A percentile compares a stretch with the other conserved stretches of the same genome.
Conservation (phyloP, 2,888 invertebrate species). For the Saturnia pavonia region DNA sequence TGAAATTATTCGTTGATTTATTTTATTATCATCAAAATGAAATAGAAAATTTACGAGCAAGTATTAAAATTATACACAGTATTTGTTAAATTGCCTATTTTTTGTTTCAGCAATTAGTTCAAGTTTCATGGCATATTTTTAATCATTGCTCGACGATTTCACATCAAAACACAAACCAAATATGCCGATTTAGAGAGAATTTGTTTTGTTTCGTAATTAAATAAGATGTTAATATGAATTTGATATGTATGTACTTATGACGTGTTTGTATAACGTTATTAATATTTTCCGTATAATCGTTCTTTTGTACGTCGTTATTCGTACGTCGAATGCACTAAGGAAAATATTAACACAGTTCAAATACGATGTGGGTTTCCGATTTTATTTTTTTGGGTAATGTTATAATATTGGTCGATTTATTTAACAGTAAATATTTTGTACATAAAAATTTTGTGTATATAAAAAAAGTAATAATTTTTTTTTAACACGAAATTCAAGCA, state of each 20-base stretch:
- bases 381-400: not conserved
- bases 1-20: slow-evolving; percentile 24
- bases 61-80: slow-evolving; percentile 11
- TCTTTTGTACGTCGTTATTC: not conserved
- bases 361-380: not conserved
- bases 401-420: not conserved
- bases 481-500: too few relatives aligned
- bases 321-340: not conserved
- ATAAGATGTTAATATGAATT: not conserved
- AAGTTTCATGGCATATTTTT: slow-evolving; percentile 14
- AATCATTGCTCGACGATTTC: slow-evolving; percentile 12
- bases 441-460: too few relatives aligned
- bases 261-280: not conserved
- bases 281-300: not conserved
- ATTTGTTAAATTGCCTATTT: not conserved
- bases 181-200: slow-evolving; percentile 7
- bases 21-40: slow-evolving; percentile 13
- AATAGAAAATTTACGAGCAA: slow-evolving; percentile 22
- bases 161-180: slow-evolving; percentile 11
- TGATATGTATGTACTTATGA: slow-evolving; percentile 8
- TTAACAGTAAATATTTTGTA: too few relatives aligned
- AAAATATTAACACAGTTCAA: not conserved
- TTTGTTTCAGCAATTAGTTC: too few relatives aligned
- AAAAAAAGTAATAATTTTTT: too few relatives aligned
- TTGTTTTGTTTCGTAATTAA: not conserved